Evolutionary conservation across 2,113 vertebrate species (phyloP).

Genomic region (Vidua chalybeata): DNA sequence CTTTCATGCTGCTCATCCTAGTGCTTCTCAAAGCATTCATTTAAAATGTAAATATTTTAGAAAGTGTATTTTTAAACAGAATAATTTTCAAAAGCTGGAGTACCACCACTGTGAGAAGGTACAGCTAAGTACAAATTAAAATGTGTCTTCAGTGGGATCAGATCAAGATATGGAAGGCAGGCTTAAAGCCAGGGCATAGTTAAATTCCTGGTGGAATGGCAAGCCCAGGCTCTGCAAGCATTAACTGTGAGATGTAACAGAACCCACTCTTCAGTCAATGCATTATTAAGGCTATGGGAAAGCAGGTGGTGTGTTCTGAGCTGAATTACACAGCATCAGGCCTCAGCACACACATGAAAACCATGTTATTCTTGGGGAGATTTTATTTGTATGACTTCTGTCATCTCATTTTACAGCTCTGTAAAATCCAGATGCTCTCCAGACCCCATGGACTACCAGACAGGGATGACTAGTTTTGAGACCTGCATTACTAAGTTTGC

Average conservation of each 20-base stretch:
- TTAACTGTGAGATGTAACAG: neutral
- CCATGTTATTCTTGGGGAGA: neutral
- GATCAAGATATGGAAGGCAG: neutral
- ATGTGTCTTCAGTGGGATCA: neutral
- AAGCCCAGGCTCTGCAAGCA: neutral
- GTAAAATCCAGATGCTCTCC: neutral
- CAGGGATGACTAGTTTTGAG: neutral
- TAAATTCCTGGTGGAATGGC: neutral
- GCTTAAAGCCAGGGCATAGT: neutral
- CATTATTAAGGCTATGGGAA: neutral
- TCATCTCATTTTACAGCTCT: neutral
- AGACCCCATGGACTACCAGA: neutral
- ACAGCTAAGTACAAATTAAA: neutral
- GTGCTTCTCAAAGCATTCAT: neutral
- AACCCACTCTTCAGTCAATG: neutral
- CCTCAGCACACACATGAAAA: neutral
- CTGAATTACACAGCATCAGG: neutral
- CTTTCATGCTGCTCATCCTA: neutral
- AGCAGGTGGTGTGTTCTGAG: neutral
- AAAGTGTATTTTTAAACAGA: neutral
- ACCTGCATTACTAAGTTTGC: neutral
- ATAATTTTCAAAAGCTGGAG: neutral
- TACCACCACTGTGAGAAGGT: neutral
- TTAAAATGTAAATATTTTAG: neutral
- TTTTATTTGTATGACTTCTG: neutral